phyloP scores from a whole-genome alignment of 1,140 invertebrate species.

The Pentalonia nigronervosa region DNA sequence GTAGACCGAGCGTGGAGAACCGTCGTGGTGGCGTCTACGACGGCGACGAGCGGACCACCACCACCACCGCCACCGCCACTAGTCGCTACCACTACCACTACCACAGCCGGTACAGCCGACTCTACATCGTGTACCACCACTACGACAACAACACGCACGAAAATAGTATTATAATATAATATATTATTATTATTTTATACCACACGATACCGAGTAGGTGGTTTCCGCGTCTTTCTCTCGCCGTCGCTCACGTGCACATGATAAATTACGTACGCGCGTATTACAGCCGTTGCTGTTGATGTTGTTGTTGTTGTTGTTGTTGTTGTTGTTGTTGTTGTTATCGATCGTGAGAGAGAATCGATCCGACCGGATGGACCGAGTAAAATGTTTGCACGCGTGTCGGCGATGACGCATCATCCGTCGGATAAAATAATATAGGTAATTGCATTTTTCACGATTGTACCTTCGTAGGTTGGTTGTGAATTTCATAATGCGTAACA shows the following conservation, averaged over 20 bases:
- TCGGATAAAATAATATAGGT: neutral
- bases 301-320: neutral
- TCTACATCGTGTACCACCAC: neutral
- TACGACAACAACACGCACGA: neutral
- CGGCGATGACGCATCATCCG: neutral
- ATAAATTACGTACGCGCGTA: neutral
- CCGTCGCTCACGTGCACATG: neutral
- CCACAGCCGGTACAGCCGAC: too few relatives aligned
- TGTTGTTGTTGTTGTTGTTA: neutral
- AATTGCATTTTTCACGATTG: neutral
- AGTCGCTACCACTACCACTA: neutral
- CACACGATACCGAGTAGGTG: neutral
- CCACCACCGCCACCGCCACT: neutral
- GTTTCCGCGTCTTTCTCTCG: neutral
- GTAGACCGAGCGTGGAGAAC: neutral
- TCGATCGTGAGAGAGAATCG: neutral
- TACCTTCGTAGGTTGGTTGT: neutral
- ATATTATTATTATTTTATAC: neutral
- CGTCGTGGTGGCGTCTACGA: constrained; percentile 10
- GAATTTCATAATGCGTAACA: neutral
- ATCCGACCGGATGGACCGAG: neutral
- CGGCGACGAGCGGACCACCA: neutral
- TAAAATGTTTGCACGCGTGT: neutral
- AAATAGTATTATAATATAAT: neutral
- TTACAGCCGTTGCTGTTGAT: neutral